Evolutionary conservation across 2,113 vertebrate genomes (phyloP), one percentile per base, ranked within the genome.

Genomic region (Otocyon megalotis): DNA sequence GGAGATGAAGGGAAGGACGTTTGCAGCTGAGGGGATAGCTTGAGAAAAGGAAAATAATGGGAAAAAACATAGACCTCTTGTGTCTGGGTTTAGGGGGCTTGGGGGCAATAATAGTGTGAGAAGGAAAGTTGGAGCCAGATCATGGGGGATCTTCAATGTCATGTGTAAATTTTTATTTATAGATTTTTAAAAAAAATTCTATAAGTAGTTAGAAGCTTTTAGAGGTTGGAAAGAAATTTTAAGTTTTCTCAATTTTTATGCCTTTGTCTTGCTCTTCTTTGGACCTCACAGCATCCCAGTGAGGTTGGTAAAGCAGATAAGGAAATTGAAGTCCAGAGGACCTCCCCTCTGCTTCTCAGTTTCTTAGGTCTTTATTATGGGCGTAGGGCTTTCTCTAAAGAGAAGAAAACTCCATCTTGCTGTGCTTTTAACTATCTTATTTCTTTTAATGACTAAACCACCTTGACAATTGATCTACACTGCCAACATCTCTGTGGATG

Each of bases 361-460:
- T 10, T 85, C 32, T 81, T 60, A 81, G 60, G 28, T 11, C 50
- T 93, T 95, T 56, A 20, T 62, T 62, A 20, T 82, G 26, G 63
- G 14, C 3, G 32, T 56, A 91, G 58, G 12, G 32, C 20, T 67
- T 77, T 35, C 69, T 84, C 58, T 53, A 77, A 84, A 84, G n/a
- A 69, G 26, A 24, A 72, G n/a, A 67, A 82, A 93, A 69, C 22
- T 77, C 35, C 53, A 88, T 84, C 88, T 92, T 92, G 50, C 62
- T 93, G 77, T 32, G 48, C 62, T 93, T 93, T 58, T 50, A 76
- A 77, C 37, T 80, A 28, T 72, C 35, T 37, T 15, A 58, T 87
- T 87, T 69, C 11, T 87, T 86, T 43, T 60, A 22, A 71, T 84
- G 9, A 28, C 62, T 86, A 74, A 79, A 14, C 54, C 43, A 63